Percentiles rank a stretch among this genome's conserved stretches.
These are phyloP conservation scores for Lepidochrysops patricia DNA, from an alignment of 2,888 invertebrate genomes.

Conservation along the genomic window DNA sequence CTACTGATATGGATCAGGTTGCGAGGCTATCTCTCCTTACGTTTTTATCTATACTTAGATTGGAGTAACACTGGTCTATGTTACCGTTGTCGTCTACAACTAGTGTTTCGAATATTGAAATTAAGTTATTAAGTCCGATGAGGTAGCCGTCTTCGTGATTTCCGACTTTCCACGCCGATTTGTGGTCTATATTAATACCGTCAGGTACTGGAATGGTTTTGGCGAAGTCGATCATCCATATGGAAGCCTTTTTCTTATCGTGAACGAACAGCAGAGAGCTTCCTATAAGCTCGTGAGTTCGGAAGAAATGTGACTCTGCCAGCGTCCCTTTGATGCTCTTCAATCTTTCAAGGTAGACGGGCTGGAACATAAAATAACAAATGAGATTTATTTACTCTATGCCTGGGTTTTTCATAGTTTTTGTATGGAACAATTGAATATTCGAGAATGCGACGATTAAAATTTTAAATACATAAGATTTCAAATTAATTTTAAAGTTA, in stretches of 20 bases:
- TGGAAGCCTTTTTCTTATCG: slow-evolving; percentile 88
- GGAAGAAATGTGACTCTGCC: slow-evolving; percentile 91
- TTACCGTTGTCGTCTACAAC: slow-evolving; percentile 61
- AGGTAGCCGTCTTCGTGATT: slow-evolving; percentile 98
- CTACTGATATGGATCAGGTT: slow-evolving; percentile 45
- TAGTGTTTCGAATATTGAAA: slow-evolving; percentile 85
- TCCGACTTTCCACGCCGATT: slow-evolving; percentile 91
- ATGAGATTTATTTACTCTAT: neutral
- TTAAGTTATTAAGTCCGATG: slow-evolving; percentile 92
- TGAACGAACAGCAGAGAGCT: slow-evolving; percentile 96
- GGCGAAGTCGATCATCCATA: slow-evolving; percentile 99
- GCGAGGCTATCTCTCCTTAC: slow-evolving; percentile 55
- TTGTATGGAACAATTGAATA: no score
- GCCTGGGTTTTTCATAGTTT: no score
- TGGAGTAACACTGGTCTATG: slow-evolving; percentile 50
- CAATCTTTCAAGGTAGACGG: slow-evolving; percentile 88
- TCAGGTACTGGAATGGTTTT: slow-evolving; percentile 91
- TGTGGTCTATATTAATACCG: slow-evolving; percentile 83
- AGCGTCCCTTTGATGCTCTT: slow-evolving; percentile 88
- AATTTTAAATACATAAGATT: no score
- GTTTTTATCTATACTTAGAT: slow-evolving; percentile 50
- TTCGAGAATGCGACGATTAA: no score
- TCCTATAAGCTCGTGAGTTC: slow-evolving; percentile 93
- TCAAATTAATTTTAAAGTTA: no score
- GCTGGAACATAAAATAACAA: slow-evolving; percentile 61